Conservation (phyloP, 2,797 vertebrate species). For the Silurus aristotelis region DNA sequence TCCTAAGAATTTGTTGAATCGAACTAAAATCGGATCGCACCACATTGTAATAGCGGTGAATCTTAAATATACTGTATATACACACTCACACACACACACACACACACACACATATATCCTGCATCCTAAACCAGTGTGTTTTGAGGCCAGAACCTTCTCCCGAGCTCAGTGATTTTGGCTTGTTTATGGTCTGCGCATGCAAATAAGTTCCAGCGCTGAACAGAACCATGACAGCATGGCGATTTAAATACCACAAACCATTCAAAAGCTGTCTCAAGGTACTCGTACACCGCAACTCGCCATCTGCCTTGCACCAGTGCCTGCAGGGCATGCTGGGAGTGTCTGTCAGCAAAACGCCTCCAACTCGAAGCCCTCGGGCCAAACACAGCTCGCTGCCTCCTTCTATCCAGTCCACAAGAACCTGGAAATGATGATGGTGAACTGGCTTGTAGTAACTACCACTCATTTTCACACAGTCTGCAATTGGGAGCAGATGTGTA, state of each 20-base stretch:
- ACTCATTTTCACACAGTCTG: neutral
- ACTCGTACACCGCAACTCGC: neutral
- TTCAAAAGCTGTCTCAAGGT: neutral
- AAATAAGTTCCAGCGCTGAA: neutral
- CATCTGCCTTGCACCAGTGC: neutral
- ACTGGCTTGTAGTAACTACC: neutral
- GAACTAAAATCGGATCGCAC: too few relatives aligned
- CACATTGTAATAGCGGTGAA: too few relatives aligned
- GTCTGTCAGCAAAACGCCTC: neutral
- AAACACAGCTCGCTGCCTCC: neutral
- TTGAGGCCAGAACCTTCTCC: neutral
- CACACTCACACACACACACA: too few relatives aligned
- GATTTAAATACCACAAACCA: slow-evolving; percentile 10
- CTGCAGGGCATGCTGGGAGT: neutral
- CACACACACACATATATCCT: neutral
- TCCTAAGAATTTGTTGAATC: too few relatives aligned
- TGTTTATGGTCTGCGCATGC: neutral
- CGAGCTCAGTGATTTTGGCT: neutral
- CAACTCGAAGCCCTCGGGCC: neutral
- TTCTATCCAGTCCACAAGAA: neutral
- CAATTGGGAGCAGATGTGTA: neutral
- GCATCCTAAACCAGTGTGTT: neutral
- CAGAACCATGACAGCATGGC: neutral
- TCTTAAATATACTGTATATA: too few relatives aligned
- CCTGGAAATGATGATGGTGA: neutral